A percentile compares a stretch with the other conserved stretches of the same genome.
These are phyloP conservation scores for Trachymyrmex septentrionalis DNA, from an alignment of 1,140 invertebrate species.

Conservation along the genomic window DNA sequence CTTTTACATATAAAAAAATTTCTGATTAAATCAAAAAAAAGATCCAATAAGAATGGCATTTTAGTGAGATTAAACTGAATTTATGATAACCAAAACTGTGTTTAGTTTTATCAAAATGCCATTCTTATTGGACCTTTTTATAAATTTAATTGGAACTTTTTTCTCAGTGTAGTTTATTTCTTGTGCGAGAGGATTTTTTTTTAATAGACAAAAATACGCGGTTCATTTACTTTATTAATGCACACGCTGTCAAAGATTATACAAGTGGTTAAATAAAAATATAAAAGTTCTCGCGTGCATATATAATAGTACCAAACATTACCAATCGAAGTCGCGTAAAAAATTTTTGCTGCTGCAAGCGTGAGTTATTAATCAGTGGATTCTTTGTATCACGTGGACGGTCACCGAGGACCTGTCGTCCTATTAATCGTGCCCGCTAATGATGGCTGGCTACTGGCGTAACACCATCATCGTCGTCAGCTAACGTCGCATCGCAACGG, in stretches of 20 bases:
- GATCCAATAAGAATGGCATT: too few species aligned
- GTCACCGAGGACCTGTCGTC: slow-evolving; percentile 73
- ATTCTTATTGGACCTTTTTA: too few species aligned
- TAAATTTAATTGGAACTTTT: too few species aligned
- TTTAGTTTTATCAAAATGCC: too few species aligned
- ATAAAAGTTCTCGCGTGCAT: neutral
- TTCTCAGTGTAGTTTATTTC: too few species aligned
- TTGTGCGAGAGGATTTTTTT: neutral
- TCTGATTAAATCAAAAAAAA: too few species aligned
- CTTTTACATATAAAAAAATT: too few species aligned
- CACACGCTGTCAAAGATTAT: neutral
- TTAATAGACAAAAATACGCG: neutral
- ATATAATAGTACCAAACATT: slow-evolving; percentile 1
- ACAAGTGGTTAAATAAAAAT: neutral
- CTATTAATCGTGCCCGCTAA: slow-evolving; percentile 81
- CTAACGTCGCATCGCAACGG: slow-evolving; percentile 58
- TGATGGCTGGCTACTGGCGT: slow-evolving; percentile 67
- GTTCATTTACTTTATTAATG: slow-evolving; percentile 30
- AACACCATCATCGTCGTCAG: slow-evolving; percentile 49
- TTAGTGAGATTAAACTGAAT: too few species aligned
- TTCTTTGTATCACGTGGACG: slow-evolving; percentile 50
- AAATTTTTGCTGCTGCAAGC: slow-evolving; percentile 7
- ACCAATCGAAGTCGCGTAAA: neutral
- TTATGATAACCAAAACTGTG: too few species aligned
- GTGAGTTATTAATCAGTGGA: slow-evolving; percentile 71